Base-by-base conservation (phyloP, 2,888 invertebrate genomes). In the Dasypolia templi region DNA sequence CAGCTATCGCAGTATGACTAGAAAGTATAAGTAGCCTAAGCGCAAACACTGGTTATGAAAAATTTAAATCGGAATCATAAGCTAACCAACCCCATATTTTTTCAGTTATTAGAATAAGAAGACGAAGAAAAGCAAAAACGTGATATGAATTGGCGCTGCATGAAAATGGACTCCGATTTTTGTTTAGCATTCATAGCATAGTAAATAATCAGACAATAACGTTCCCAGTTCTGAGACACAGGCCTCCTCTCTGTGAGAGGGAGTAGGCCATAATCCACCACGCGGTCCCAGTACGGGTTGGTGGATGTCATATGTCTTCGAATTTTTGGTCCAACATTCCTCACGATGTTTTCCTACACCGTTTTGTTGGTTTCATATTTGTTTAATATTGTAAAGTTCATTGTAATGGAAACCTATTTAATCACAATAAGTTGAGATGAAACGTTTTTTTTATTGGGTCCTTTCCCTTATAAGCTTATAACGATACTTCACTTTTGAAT, bases 371-470 rank as follows among this genome's bases (percentile, higher is more conserved):
- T n/a, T n/a, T n/a, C n/a, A n/a, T n/a, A n/a, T n/a, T n/a, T n/a
- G 35, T 51, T 42, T n/a, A 44, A 46, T 55, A 75, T 55, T 39
- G 14, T 46, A 35, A 44, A 51, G 70, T 46, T 64, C 9, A 56
- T 70, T 79, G 77, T 83, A 49, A 53, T 72, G 68, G 72, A 35
- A 61, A 51, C n/a, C 3, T 77, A 72, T 74, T 71, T 56, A 81
- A 81, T 77, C 70, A 35, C 75, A 86, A 71, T 71, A 46, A 56
- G 86, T 72, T 69, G n/a, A 75, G 64, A 81, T 74, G 26, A 70
- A 49, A 26, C 56, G 0, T 56, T 78, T 80, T 80, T 61, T 68
- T 72, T 68, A 4, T 26, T 55, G 1, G 12, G 0, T 32, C 17
- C 11, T 61, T 29, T 19, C 17, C 35, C 29, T 7, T 29, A 44